Evolutionary conservation across 2,113 vertebrate genomes (phyloP).

Genomic region (Rostratula benghalensis): DNA sequence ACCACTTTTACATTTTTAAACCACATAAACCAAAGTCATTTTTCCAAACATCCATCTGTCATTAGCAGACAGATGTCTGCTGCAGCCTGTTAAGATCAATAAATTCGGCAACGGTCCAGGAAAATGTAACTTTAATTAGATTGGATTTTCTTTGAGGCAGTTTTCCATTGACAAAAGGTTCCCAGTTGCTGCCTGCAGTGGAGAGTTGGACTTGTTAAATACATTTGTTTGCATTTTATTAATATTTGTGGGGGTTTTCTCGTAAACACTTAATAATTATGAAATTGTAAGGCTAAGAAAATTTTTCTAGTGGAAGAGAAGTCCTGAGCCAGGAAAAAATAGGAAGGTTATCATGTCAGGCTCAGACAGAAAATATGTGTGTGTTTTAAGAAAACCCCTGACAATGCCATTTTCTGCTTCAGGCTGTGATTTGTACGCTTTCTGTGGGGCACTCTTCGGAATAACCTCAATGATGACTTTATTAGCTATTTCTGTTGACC

Average conservation of each 20-base stretch:
- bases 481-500: constrained; percentile 71
- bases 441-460: constrained; percentile 73
- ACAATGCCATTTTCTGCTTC: not conserved
- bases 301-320: not conserved
- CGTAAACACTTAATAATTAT: not conserved
- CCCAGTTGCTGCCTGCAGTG: not conserved
- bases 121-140: constrained; percentile 62
- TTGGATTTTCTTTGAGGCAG: constrained; percentile 63
- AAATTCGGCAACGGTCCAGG: constrained; percentile 58
- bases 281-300: not conserved
- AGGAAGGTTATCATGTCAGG: not conserved
- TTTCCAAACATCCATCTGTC: not conserved
- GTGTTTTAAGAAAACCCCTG: not conserved
- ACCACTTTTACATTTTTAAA: not conserved
- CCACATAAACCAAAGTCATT: not conserved
- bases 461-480: constrained; percentile 78
- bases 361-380: not conserved
- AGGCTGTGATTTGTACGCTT: constrained; percentile 74
- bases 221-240: not conserved
- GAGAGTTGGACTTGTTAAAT: not conserved
- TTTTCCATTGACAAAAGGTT: constrained; percentile 57
- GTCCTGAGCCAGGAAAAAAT: not conserved
- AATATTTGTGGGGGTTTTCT: not conserved
- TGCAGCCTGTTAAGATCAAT: constrained; percentile 36
- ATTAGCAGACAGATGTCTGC: constrained; percentile 1